Evolutionary conservation across 2,888 invertebrate species (phyloP).

Genomic region (Argynnis bischoffii): DNA sequence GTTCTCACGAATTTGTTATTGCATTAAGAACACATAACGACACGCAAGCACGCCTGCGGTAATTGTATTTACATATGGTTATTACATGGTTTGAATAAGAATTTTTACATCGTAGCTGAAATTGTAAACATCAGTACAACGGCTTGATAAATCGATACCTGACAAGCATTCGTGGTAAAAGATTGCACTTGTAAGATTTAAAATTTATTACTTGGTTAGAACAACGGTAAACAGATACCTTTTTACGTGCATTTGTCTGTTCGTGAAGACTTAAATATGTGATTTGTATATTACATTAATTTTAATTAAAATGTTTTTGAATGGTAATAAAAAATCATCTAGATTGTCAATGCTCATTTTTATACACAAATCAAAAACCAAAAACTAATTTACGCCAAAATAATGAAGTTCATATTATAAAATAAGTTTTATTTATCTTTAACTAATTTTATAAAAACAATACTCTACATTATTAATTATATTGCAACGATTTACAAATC

Average conservation of each 20-base stretch:
- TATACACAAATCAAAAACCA: too few relatives aligned
- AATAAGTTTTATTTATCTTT: too few relatives aligned
- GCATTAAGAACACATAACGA: constrained; percentile 3
- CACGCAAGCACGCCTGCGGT: constrained; percentile 20
- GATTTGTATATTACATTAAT: neutral
- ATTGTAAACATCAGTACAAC: constrained; percentile 26
- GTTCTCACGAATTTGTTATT: constrained; percentile 18
- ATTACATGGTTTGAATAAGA: constrained; percentile 12
- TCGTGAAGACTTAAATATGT: constrained; percentile 5
- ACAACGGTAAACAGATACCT: constrained; percentile 11
- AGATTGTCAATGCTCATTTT: too few relatives aligned
- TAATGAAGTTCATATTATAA: too few relatives aligned
- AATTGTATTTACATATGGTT: constrained; percentile 7
- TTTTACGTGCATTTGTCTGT: neutral
- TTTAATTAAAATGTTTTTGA: neutral
- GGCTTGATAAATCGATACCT: constrained; percentile 32
- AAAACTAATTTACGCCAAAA: too few relatives aligned
- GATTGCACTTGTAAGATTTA: constrained; percentile 37
- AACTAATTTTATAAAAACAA: too few relatives aligned
- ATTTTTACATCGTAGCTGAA: constrained; percentile 13
- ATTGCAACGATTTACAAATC: too few relatives aligned
- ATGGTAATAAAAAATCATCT: too few relatives aligned
- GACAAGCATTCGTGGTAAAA: constrained; percentile 26
- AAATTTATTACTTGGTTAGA: constrained; percentile 21
- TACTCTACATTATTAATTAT: too few relatives aligned